Conservation (phyloP, 2,113 vertebrate genomes). For the Orycteropus afer region DNA sequence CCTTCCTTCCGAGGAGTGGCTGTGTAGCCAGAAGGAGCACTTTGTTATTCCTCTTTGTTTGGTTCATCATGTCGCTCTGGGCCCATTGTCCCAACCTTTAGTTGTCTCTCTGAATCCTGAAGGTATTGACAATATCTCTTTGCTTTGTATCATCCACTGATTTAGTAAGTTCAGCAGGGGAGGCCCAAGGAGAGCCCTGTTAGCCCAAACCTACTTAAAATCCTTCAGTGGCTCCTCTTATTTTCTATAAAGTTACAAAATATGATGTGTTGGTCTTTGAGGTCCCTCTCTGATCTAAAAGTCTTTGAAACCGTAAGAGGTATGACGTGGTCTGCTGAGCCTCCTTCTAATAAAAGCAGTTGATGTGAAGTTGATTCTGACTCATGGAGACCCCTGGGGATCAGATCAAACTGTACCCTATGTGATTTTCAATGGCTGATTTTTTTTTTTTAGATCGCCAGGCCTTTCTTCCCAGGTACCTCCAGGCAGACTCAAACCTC, state of each 20-base stretch:
- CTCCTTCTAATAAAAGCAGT: background rate
- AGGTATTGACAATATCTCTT: background rate
- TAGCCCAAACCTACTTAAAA: background rate
- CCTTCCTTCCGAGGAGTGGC: too few species aligned
- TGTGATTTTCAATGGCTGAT: background rate
- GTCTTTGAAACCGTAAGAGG: background rate
- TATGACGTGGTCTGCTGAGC: background rate
- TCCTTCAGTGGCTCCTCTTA: background rate
- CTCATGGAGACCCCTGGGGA: background rate
- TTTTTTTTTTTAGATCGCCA: background rate
- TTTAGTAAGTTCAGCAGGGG: background rate
- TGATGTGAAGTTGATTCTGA: background rate
- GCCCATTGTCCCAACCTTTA: background rate
- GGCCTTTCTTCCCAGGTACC: background rate
- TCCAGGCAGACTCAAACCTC: background rate
- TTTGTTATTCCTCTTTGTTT: background rate
- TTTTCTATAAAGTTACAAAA: background rate
- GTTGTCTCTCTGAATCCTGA: background rate
- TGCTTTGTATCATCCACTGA: background rate
- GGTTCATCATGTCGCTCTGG: background rate
- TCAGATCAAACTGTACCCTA: background rate
- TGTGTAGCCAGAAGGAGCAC: background rate
- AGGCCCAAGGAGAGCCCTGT: background rate
- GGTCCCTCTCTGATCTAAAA: background rate
- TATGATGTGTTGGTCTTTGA: background rate